A percentile compares a stretch with the other conserved stretches of the same genome.
Conservation (phyloP, 2,113 vertebrate species). For the Ameiurus melas region DNA sequence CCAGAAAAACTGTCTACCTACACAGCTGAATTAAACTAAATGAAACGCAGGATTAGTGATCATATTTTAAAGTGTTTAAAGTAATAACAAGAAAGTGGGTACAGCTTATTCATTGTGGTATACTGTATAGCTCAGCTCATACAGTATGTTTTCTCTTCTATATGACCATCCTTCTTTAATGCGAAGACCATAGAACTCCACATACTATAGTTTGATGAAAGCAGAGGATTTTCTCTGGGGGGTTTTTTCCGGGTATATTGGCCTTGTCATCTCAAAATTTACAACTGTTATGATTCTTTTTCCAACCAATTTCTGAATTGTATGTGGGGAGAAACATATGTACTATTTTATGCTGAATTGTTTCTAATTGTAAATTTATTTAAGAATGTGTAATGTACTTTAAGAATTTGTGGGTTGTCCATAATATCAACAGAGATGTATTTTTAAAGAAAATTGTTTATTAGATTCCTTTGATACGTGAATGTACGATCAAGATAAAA, state of each 20-base stretch:
- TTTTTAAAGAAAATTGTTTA: not conserved
- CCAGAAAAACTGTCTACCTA: slow-evolving; percentile 1
- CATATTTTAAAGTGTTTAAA: not conserved
- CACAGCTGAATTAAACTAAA: not conserved
- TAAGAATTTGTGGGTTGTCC: not conserved
- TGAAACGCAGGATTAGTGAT: not conserved
- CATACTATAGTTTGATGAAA: not conserved
- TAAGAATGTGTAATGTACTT: not conserved
- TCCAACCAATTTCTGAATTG: not conserved
- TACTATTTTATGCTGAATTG: not conserved
- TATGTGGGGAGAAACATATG: not conserved
- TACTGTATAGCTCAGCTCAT: not conserved
- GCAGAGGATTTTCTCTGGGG: not conserved
- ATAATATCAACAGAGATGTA: not conserved
- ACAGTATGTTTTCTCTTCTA: not conserved
- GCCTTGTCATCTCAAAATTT: not conserved
- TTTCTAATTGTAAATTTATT: not conserved
- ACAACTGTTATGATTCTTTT: not conserved
- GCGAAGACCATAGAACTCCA: not conserved
- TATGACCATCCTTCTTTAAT: not conserved
- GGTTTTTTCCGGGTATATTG: not conserved
- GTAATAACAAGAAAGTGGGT: not conserved
- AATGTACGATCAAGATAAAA: not conserved
- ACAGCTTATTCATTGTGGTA: not conserved
- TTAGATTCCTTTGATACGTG: not conserved